Percentiles rank a stretch among this genome's conserved stretches.
These are phyloP conservation scores for Notothenia coriiceps DNA, from an alignment of 2,113 vertebrate genomes.

Conservation along the genomic window DNA sequence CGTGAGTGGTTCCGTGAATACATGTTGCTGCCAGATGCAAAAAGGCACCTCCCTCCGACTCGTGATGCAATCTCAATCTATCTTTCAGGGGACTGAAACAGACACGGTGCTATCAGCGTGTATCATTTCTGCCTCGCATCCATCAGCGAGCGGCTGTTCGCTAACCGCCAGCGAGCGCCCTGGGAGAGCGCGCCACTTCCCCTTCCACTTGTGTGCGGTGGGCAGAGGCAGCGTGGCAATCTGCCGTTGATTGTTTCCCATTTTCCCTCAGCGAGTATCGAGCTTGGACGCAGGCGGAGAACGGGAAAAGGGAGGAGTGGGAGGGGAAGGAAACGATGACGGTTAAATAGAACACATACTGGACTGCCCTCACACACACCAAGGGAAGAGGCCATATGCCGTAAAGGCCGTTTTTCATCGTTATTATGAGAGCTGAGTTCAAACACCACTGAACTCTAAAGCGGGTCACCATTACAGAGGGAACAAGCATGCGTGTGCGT, in stretches of 20 bases:
- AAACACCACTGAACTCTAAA: slow-evolving; percentile 55
- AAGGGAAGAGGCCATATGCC: slow-evolving; percentile 22
- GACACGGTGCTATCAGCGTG: slow-evolving; percentile 70
- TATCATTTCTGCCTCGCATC: slow-evolving; percentile 70
- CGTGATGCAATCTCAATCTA: slow-evolving; percentile 54
- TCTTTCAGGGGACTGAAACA: slow-evolving; percentile 63
- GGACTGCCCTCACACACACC: background rate
- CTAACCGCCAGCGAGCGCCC: slow-evolving; percentile 48
- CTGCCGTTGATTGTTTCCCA: slow-evolving; percentile 76
- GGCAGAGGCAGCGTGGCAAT: slow-evolving; percentile 56
- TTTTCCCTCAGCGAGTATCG: slow-evolving; percentile 58
- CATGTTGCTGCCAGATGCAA: slow-evolving; percentile 53
- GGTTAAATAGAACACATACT: slow-evolving; percentile 31
- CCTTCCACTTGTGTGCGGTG: slow-evolving; percentile 56
- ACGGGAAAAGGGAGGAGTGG: background rate
- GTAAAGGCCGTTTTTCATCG: slow-evolving; percentile 57
- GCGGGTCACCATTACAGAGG: slow-evolving; percentile 37
- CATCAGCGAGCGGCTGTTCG: slow-evolving; percentile 61
- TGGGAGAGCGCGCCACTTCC: slow-evolving; percentile 63
- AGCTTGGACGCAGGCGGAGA: slow-evolving; percentile 21
- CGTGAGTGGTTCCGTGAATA: slow-evolving; percentile 54
- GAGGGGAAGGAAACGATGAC: background rate
- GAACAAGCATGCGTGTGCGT: background rate
- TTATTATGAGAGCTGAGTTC: slow-evolving; percentile 50
- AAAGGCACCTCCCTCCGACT: slow-evolving; percentile 9